Evolutionary conservation across 2,888 invertebrate species (phyloP).

Genomic region (Acleris holmiana): DNA sequence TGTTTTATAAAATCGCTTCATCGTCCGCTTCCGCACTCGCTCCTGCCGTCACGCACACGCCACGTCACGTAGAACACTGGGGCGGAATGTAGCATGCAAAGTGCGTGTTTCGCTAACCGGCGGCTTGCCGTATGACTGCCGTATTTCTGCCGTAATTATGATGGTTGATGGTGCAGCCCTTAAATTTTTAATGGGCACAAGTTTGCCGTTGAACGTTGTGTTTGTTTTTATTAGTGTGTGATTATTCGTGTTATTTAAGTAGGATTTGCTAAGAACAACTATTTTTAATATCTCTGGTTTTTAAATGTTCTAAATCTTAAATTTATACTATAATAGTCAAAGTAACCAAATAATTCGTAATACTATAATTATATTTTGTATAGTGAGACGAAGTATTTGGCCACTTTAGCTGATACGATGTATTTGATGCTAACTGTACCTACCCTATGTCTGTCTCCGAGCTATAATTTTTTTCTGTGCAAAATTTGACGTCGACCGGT

Average conservation of each 20-base stretch:
- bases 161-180: slow-evolving; percentile 49
- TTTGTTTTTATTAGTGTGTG: neutral
- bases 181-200: slow-evolving; percentile 19
- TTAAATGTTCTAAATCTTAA: no score
- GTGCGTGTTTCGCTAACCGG: slow-evolving; percentile 56
- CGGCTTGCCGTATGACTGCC: slow-evolving; percentile 44
- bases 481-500: no score
- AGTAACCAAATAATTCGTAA: no score
- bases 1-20: neutral
- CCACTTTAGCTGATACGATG: no score
- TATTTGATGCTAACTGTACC: no score
- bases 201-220: neutral
- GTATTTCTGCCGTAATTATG: slow-evolving; percentile 55
- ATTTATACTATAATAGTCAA: no score
- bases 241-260: neutral
- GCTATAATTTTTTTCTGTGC: no score
- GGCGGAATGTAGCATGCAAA: slow-evolving; percentile 64
- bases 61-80: slow-evolving; percentile 38
- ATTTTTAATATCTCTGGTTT: no score
- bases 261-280: neutral
- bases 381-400: no score
- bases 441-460: no score
- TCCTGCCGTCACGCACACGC: slow-evolving; percentile 18
- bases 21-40: slow-evolving; percentile 5
- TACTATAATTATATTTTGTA: no score